A percentile compares a stretch with the other conserved stretches of the same genome.
These are phyloP conservation scores for Cynopterus sphinx DNA, from an alignment of 2,797 vertebrate species.

Conservation along the genomic window DNA sequence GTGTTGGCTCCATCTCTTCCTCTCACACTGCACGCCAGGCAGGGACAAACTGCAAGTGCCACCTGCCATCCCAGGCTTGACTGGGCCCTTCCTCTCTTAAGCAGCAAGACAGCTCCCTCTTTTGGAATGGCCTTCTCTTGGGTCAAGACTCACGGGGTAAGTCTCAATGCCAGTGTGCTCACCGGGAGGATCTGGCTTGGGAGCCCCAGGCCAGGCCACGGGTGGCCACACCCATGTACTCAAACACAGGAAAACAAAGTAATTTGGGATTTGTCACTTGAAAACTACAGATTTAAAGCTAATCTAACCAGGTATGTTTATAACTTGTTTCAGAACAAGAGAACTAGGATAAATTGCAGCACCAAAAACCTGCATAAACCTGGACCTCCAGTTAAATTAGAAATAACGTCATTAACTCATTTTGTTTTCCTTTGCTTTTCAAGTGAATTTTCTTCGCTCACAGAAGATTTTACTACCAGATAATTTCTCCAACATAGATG, in stretches of 20 bases:
- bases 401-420: constrained; percentile 32
- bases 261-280: constrained; percentile 25
- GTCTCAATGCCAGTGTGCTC: constrained; percentile 32
- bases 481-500: constrained; percentile 82
- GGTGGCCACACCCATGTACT: neutral
- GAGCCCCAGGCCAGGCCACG: neutral
- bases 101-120: constrained; percentile 56
- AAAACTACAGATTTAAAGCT: constrained; percentile 42
- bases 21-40: constrained; percentile 49
- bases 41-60: constrained; percentile 54
- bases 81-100: constrained; percentile 59
- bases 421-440: constrained; percentile 71
- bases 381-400: neutral
- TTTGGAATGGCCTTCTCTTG: constrained; percentile 61
- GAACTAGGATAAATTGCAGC: neutral
- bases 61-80: neutral
- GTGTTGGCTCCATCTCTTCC: constrained; percentile 41
- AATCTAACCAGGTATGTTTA: constrained; percentile 53
- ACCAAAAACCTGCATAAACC: constrained; percentile 3
- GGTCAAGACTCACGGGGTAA: constrained; percentile 61
- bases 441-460: constrained; percentile 86
- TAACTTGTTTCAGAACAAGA: constrained; percentile 51
- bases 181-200: constrained; percentile 25
- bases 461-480: constrained; percentile 85
- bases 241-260: constrained; percentile 53